Base-by-base conservation (phyloP, 2,888 invertebrate species). In the Drosophila infuscata region DNA sequence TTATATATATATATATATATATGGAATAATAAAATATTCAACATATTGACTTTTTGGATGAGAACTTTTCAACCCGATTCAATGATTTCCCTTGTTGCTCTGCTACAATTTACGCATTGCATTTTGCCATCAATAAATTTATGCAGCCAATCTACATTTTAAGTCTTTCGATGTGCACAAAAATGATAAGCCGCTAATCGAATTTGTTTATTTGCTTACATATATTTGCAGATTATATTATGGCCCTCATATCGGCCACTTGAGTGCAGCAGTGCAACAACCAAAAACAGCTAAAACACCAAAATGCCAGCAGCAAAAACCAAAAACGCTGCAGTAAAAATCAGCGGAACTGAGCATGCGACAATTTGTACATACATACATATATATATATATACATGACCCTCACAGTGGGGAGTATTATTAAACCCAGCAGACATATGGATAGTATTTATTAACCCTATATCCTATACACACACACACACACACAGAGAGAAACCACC, bases 161-260 rank as follows among this genome's bases (percentile, higher is more conserved):
- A 61, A 46, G 25, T 33, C 43, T 35, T 61, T 76, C 70, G 60
- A 73, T 73, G 64, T 60, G 58, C 71, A 63, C 46, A 65, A 35
- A 69, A 69, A 58, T 67, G 61, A 35, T 57, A 75, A 72, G 70
- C 75, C 81, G 64, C 86, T 85, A 88, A 88, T 86, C 73, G 80
- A 86, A 81, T 86, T 80, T 83, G 25, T 86, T 83, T 83, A 81
- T 76, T 76, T 88, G 70, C 62, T 58, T 49, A 30, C 1, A 53
- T 74, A 58, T 83, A 81, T 85, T 85, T 88, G 49, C 85, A 85
- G 85, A 88, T 85, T 86, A 86, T 71, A 65, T 71, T 70, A 65
- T 71, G 75, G 70, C 81, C 80, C 78, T 80, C 48, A 81, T 83
- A 78, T 74, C 74, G 78, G 82, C 84, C 74, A 80, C 70, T 61